Percentiles rank a stretch among this genome's conserved stretches.
Conservation (phyloP, 2,113 vertebrate species). For the Herpetotheres cachinnans region DNA sequence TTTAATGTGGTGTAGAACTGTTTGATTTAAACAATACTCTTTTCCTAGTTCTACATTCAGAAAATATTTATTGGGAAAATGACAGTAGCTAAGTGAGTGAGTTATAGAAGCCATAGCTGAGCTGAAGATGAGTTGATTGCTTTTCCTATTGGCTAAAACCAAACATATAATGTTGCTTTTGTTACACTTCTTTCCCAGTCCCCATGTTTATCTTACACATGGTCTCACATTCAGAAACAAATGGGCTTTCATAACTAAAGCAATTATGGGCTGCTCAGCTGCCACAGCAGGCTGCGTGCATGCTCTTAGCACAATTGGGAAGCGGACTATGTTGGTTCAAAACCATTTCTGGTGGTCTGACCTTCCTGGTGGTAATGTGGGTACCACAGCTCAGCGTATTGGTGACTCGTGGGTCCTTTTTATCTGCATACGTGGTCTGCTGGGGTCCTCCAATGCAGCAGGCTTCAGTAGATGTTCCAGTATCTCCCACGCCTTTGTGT, state of each 20-base stretch:
- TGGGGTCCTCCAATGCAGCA: neutral
- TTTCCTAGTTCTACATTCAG: neutral
- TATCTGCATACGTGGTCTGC: neutral
- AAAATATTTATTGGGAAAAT: neutral
- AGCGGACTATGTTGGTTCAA: neutral
- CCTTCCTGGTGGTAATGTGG: neutral
- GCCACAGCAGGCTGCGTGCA: neutral
- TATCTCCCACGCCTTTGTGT: neutral
- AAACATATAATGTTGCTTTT: neutral
- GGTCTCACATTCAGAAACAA: neutral
- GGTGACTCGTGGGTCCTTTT: neutral
- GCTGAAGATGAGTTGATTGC: neutral
- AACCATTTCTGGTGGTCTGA: neutral
- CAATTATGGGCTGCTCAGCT: neutral
- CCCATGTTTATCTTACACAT: neutral
- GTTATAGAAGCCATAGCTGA: neutral
- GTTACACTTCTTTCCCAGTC: neutral
- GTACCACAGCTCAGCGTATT: accelerated
- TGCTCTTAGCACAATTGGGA: neutral
- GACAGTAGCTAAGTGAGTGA: neutral
- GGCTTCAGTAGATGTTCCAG: neutral
- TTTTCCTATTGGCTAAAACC: neutral
- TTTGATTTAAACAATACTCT: constrained; percentile 9
- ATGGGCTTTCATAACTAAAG: neutral
- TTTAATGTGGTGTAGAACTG: constrained; percentile 10